Percentiles rank a stretch among this genome's conserved stretches.
Evolutionary conservation across 1,140 invertebrate genomes (phyloP).

Genomic region (Steinernema feltiae): DNA sequence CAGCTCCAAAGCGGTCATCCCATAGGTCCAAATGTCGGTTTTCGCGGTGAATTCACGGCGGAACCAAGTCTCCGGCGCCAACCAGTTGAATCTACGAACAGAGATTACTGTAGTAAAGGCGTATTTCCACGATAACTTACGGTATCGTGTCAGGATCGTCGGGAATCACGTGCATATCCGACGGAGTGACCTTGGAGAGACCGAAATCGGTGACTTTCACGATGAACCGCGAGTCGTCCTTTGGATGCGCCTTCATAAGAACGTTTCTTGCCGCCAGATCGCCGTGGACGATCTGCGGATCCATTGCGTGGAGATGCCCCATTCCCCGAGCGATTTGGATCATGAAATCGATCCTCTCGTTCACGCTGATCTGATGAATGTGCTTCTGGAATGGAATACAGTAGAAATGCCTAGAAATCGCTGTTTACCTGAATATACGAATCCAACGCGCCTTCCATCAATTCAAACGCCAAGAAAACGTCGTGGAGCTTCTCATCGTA

Average conservation of each 20-base stretch:
- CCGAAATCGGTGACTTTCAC: constrained; percentile 20
- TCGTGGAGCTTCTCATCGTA: neutral
- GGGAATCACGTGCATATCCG: neutral
- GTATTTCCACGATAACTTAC: constrained; percentile 16
- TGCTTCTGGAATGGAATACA: no score
- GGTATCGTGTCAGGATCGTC: constrained; percentile 19
- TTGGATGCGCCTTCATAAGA: constrained; percentile 23
- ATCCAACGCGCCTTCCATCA: neutral
- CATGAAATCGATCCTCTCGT: neutral
- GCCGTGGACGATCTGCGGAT: constrained; percentile 23
- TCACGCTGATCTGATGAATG: neutral
- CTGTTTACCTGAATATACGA: no score
- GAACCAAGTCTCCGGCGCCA: constrained; percentile 5
- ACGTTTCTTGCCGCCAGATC: constrained; percentile 28
- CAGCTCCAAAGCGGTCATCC: neutral
- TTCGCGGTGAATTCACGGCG: constrained; percentile 6
- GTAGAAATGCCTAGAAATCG: no score
- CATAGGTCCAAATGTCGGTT: constrained; percentile 17
- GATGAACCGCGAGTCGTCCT: constrained; percentile 8
- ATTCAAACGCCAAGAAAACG: neutral
- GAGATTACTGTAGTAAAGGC: no score
- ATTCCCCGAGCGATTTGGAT: constrained; percentile 21
- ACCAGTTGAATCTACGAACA: constrained; percentile 12
- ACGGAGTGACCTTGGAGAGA: constrained; percentile 9
- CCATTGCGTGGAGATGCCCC: constrained; percentile 19